phyloP scores from a whole-genome alignment of 1,140 invertebrate species.

The Leptinotarsa undecemlineata region DNA sequence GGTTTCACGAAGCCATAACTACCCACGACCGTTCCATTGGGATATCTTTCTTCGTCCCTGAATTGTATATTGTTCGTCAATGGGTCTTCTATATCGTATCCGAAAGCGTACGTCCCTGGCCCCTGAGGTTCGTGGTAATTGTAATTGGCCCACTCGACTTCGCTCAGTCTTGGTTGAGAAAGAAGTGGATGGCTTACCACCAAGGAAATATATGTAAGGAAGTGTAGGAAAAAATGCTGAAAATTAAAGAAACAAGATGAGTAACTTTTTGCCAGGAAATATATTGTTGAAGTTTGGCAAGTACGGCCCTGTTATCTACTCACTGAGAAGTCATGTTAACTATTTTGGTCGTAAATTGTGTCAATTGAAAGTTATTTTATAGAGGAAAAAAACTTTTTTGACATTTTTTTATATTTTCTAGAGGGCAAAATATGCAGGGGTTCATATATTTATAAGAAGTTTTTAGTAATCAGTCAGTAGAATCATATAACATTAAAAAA shows the following conservation, averaged over 20 bases:
- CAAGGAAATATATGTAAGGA: not conserved
- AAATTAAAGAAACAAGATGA: not conserved
- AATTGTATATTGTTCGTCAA: slow-evolving; percentile 67
- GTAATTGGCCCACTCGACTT: slow-evolving; percentile 33
- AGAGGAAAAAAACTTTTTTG: too few species aligned
- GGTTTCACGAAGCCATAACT: slow-evolving; percentile 70
- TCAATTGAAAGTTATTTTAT: not conserved
- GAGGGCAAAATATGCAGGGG: too few species aligned
- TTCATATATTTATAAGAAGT: too few species aligned
- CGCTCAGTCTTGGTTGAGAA: slow-evolving; percentile 5
- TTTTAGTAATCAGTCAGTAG: too few species aligned
- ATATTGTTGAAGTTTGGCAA: too few species aligned
- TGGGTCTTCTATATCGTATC: slow-evolving; percentile 69
- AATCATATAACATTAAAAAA: too few species aligned
- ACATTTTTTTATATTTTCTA: too few species aligned
- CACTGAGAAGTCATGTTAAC: too few species aligned
- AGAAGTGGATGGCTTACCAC: not conserved
- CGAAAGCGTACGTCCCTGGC: slow-evolving; percentile 68
- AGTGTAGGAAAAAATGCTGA: slow-evolving; percentile 4
- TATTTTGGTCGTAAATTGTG: not conserved
- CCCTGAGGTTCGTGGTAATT: slow-evolving; percentile 56
- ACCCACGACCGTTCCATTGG: slow-evolving; percentile 69
- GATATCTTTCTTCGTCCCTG: slow-evolving; percentile 64
- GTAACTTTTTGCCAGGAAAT: too few species aligned
- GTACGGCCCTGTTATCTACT: too few species aligned